A percentile compares a stretch with the other conserved stretches of the same genome.
Evolutionary conservation across 1,140 invertebrate genomes (phyloP).

Genomic region (Hylaeus anthracinus): DNA sequence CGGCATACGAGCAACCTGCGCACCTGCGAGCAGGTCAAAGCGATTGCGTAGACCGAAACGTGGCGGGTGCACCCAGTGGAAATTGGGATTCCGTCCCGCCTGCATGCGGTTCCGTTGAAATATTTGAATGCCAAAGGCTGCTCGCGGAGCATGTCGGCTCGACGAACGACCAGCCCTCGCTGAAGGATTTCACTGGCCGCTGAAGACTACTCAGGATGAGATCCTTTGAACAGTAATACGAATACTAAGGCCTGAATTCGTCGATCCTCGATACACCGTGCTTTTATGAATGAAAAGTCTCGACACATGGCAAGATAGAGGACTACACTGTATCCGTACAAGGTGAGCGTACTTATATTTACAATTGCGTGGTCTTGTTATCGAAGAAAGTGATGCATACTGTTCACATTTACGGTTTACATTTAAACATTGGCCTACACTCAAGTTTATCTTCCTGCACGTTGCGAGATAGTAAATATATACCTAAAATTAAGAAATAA

Average conservation of each 20-base stretch:
- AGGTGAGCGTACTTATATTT: neutral
- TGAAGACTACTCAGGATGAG: neutral
- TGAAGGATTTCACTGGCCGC: neutral
- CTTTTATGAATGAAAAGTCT: constrained; percentile 19
- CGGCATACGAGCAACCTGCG: constrained; percentile 55
- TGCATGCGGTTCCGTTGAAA: constrained; percentile 54
- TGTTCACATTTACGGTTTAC: too few species aligned
- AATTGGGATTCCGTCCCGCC: constrained; percentile 67
- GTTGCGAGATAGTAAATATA: too few species aligned
- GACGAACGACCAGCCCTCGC: neutral
- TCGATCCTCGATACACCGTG: neutral
- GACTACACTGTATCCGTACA: too few species aligned
- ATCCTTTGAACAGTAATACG: neutral
- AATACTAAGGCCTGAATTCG: neutral
- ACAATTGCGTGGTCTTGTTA: too few species aligned
- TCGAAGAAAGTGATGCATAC: too few species aligned
- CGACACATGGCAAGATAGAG: neutral
- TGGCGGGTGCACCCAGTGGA: constrained; percentile 66
- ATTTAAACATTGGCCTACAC: too few species aligned
- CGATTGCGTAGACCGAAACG: constrained; percentile 68
- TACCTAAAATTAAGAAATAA: too few species aligned
- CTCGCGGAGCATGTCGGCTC: neutral
- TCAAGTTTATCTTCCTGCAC: too few species aligned
- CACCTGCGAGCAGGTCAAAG: constrained; percentile 63
- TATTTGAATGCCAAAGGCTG: constrained; percentile 20